These are phyloP conservation scores for Brachypodius melanocephalos DNA, from an alignment of 2,113 vertebrate species.

Conservation along the genomic window DNA sequence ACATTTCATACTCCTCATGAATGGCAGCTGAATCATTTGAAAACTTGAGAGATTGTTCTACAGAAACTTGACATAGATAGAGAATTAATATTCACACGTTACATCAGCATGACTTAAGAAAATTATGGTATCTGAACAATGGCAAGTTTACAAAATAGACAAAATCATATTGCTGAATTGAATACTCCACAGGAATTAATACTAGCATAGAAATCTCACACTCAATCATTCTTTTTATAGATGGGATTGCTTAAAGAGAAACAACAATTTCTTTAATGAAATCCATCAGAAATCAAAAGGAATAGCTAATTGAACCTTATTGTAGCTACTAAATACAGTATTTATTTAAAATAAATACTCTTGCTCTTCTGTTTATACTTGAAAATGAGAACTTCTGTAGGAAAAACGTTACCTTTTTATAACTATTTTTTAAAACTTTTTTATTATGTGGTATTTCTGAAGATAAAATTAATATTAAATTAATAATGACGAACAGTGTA, in stretches of 20 bases:
- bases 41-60: not conserved
- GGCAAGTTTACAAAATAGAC: not conserved
- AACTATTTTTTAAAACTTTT: not conserved
- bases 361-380: not conserved
- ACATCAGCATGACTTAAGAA: not conserved
- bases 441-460: not conserved
- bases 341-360: not conserved
- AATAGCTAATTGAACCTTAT: not conserved
- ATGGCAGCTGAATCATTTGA: not conserved
- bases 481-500: not conserved
- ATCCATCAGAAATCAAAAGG: not conserved
- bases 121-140: not conserved
- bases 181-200: not conserved
- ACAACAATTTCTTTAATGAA: not conserved
- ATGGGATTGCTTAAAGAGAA: not conserved
- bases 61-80: not conserved
- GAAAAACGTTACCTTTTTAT: not conserved
- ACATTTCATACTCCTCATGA: not conserved
- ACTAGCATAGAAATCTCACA: not conserved
- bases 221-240: not conserved
- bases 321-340: not conserved
- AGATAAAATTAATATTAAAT: not conserved
- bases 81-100: not conserved
- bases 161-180: not conserved
- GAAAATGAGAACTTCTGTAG: not conserved